Evolutionary conservation across 1,140 invertebrate species (phyloP), one percentile per base, ranked within the genome.

Genomic region (Leptopilina clavipes): DNA sequence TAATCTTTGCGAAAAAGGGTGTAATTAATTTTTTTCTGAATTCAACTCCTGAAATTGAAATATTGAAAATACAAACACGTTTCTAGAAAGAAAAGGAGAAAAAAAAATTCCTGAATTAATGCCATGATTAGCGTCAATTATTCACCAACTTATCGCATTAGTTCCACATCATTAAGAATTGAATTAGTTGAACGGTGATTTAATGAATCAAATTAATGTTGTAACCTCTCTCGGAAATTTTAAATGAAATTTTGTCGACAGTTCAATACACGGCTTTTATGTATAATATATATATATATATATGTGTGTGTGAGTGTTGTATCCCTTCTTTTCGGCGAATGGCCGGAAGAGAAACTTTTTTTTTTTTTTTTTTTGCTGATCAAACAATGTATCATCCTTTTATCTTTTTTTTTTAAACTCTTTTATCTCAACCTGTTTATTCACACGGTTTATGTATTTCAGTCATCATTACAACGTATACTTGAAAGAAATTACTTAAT

Each of bases 381-480:
- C 59, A 65, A 65, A 65, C 59, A 65, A 37, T 65, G 59, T 65
- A 65, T 65, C 59, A 65, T 65, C 59, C 22, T 65, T 65, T 65
- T 65, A 65, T 65, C 59, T 65, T 65, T 31, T 65, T n/a, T n/a
- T 65, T 65, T n/a, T 10, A 18, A 17, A 65, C 25, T 65, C 59
- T 65, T 65, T 65, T 65, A 25, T 65, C 59, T 31, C 25, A 65
- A 12, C 59, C 25, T 65, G 59, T 65, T 25, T 65, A 65, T 65
- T 65, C 59, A 65, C 59, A 65, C 59, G 59, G 12, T 65, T 65
- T 65, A 37, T 65, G 59, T 65, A 65, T 65, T n/a, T 37, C 25
- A 65, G 59, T 65, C 22, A 65, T 65, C 59, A 31, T 31, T 65
- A 65, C 59, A 37, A 65, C 31, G 56, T 31, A 40, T 6, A 37